Base-by-base conservation (phyloP, 2,113 vertebrate species). In the Onychostruthus taczanowskii region DNA sequence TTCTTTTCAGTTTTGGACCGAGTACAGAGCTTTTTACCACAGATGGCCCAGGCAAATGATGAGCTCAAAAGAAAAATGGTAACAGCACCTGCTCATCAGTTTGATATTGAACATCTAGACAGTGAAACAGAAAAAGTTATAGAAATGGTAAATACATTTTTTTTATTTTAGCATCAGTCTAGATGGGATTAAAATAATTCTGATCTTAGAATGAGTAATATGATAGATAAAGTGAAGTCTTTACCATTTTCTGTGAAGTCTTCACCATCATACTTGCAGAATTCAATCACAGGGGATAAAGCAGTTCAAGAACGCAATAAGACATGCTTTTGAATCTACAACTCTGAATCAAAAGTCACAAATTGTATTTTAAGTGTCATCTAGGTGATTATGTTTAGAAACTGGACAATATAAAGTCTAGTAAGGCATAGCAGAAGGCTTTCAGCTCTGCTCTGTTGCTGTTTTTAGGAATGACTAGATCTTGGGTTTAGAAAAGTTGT, bases 1-100 rank as follows among this genome's bases (percentile, higher is more conserved):
- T 89, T 94, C 22, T 90, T 74, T 74, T 74, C 92, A 99, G 99
- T 99, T 52, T 90, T 99, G 86, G 98, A 99, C 66, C 97, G 97
- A 92, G 97, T 99, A 30, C 99, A 99, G 97, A 98, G 74, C 91
- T 99, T 99, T 92, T 96, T 99, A 64, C 99, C 99, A 30, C 98
- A 98, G 94, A 98, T 99, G 96, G 99, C 98, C 2, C 97, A 97
- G 58, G 99, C 99, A 81, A 99, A 99, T 33, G 97, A 98, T 87
- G 98, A 98, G 61, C 97, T 99, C 47, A 98, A 84, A 89, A 97
- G 94, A 95, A 98, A 99, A 94, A 99, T 99, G 95, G 97, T 98
- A 27, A 94, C 95, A 10, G 96, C 96, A 50, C 98, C 98, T 15
- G 94, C 96, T 55, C 98, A 98, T 53, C 91, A 50, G 53, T 99